Evolutionary conservation across 2,888 invertebrate species (phyloP).

Genomic region (Mimas tiliae): DNA sequence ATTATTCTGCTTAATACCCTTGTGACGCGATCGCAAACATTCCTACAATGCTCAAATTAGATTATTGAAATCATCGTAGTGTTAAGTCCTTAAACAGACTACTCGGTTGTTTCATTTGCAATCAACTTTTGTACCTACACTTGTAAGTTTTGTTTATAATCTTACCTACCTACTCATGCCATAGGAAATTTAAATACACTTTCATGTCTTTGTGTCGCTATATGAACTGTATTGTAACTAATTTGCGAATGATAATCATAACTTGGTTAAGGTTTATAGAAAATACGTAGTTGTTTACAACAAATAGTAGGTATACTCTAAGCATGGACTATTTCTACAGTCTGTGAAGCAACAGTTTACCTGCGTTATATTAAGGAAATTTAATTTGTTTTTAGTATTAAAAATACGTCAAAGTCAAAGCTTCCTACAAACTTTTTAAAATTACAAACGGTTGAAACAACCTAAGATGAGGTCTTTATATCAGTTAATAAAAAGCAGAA

Average conservation of each 20-base stretch:
- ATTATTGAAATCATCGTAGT: constrained; percentile 20
- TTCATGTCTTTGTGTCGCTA: neutral
- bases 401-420: too few species aligned
- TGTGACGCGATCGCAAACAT: constrained; percentile 64
- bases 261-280: neutral
- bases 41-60: constrained; percentile 58
- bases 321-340: too few species aligned
- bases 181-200: neutral
- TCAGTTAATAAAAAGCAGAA: neutral
- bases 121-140: neutral
- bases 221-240: neutral
- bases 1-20: constrained; percentile 68
- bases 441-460: too few species aligned
- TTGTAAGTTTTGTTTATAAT: neutral
- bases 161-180: too few species aligned
- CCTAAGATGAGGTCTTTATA: neutral
- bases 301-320: too few species aligned
- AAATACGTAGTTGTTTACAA: neutral
- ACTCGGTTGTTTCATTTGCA: neutral
- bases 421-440: too few species aligned
- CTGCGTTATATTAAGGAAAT: too few species aligned
- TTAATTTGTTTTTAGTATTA: too few species aligned
- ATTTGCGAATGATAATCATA: neutral
- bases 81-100: constrained; percentile 12
- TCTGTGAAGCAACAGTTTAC: too few species aligned